Percentiles rank a stretch among this genome's conserved stretches.
Conservation (phyloP, 2,888 invertebrate genomes). For the Dinocampus coccinellae region DNA sequence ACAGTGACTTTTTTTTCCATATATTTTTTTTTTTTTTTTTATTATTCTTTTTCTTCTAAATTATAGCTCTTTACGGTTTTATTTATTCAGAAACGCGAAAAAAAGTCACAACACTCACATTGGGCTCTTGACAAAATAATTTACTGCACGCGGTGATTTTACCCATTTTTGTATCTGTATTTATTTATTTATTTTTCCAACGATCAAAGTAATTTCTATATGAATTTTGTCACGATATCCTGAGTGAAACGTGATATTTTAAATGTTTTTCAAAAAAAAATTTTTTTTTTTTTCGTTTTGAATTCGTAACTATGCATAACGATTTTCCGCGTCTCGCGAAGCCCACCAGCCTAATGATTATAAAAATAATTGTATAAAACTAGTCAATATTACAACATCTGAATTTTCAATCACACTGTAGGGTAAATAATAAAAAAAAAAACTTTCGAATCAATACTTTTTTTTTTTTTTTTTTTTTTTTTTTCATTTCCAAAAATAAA, state of each 20-base stretch:
- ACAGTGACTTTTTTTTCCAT: neutral
- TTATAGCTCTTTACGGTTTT: too few species aligned
- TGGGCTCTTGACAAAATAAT: neutral
- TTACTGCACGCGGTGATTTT: neutral
- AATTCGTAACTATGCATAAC: constrained; percentile 23
- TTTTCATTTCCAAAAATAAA: neutral
- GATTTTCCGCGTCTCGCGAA: constrained; percentile 42
- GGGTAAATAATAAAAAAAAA: constrained; percentile 54
- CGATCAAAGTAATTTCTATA: neutral
- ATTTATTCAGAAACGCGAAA: neutral
- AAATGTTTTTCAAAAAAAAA: neutral
- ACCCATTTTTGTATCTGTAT: neutral
- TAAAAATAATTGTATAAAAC: constrained; percentile 70
- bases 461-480: neutral
- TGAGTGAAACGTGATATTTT: neutral
- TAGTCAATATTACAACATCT: constrained; percentile 68
- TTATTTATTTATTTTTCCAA: neutral
- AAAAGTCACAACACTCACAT: neutral
- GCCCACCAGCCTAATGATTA: constrained; percentile 64
- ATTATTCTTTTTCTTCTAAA: neutral
- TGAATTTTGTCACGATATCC: neutral
- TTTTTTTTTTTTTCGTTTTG: neutral
- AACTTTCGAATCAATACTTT: constrained; percentile 12
- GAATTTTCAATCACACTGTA: constrained; percentile 65
- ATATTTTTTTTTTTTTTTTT: neutral